Base-by-base conservation (phyloP, 2,113 vertebrate species). In the Stigmatopora argus region DNA sequence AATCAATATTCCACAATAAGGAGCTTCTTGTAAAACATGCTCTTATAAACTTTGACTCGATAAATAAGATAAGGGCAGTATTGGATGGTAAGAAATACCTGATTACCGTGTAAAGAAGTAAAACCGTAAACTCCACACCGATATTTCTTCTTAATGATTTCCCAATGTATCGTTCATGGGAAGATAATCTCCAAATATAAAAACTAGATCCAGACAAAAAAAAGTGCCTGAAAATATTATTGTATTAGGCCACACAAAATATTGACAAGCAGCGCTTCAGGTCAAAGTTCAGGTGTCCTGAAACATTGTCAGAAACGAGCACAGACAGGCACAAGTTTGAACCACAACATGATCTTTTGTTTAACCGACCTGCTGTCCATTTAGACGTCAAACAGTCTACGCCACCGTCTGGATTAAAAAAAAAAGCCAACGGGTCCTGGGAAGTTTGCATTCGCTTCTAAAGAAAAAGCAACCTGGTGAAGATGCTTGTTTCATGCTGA, bases 241-340 rank as follows among this genome's bases (percentile, higher is more conserved):
- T 67, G 77, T 61, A 73, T 72, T 80, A 83, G 77, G 82, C 80
- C 80, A 86, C 86, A 86, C 82, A 66, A 68, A 87, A 72, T 78
- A 80, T 72, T 85, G 83, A 86, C 67, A 19, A 88, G 87, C 71
- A 79, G 78, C 72, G 80, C 65, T 76, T 63, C 38, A 72, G 72
- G 78, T 87, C 78, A 85, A 83, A 79, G 79, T 81, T 88, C 77
- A 79, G 69, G 77, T 75, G 75, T 86, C 82, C 86, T 72, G 83
- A 79, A 74, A 90, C 87, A 89, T 44, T 75, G 71, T 84, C 62
- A 82, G 78, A 89, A 80, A 91, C 75, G 69, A 87, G 71, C 80
- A 90, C 87, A 89, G 65, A 91, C 91, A 87, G 89, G 88, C 88
- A 91, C 86, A 74, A 86, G 78, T 89, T 87, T 82, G 78, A 79